Evolutionary conservation across 23 tunicate species (phyloP), one percentile per base, ranked within the genome.

Genomic region (Styela clava): DNA sequence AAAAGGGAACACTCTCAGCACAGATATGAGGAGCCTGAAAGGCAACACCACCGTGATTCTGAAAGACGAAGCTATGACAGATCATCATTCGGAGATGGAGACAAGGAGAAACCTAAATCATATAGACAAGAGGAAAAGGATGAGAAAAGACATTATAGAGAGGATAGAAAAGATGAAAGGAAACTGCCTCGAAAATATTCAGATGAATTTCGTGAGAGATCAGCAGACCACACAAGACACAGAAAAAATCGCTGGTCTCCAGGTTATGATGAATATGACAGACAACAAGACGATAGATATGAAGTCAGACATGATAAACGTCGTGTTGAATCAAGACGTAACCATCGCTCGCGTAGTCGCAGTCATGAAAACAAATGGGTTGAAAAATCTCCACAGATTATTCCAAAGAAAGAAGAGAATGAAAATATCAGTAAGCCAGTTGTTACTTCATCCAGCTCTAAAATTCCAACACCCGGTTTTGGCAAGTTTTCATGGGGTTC

Each of bases 221-320:
- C 37, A 21, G 5, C 68, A 33, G 65, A 63, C 31, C 65, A 52
- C 64, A 21, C 74, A 34, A 63, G 64, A 24, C 69, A 28, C 30
- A 62, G 78, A 5, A 52, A 19, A n/a, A 44, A 63, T 16, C 33
- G 74, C 34, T 90, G 95, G 95, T 85, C 95, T 20, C 95, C 95
- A 0, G 95, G 95, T 1, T 90, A 90, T 69, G 95, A 85, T 80
- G 88, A 81, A 32, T 85, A 80, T 27, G 88, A 85, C 35, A 77
- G 30, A 31, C 51, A 31, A n/a, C 61, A 69, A 3, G 83, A 44
- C 44, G 81, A 76, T 56, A 33, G 26, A 34, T 31, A 72, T 32
- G 24, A 76, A 22, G 30, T 22, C 7, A 76, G 30, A 27, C 81
- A 44, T 52, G 81, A 76, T 9, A 27, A 76, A 26, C 28, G 64